phyloP scores from a whole-genome alignment of 2,888 invertebrate species.

The Lasioglossum villosulum region DNA sequence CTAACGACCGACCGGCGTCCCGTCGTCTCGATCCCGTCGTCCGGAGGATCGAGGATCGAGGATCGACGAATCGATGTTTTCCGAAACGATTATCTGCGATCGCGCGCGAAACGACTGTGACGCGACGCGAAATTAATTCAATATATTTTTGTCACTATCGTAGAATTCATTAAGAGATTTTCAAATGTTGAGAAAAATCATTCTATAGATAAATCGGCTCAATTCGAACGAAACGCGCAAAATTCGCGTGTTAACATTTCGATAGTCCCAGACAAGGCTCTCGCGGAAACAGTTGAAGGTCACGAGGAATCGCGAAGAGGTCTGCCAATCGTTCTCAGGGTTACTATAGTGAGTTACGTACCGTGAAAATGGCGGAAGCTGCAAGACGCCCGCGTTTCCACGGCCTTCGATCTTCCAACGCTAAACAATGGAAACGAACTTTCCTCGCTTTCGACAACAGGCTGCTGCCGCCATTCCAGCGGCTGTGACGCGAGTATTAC shows the following conservation, averaged over 20 bases:
- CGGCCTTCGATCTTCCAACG: conserved; percentile 49
- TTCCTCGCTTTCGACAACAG: conserved; percentile 45
- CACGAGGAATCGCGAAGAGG: background rate
- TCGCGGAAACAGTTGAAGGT: background rate
- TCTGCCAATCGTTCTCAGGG: background rate
- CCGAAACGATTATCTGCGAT: conserved; percentile 29
- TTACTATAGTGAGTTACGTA: background rate
- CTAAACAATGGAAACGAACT: conserved; percentile 48
- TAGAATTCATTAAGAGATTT: too few species aligned
- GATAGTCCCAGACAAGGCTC: background rate
- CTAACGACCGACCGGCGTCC: conserved; percentile 57
- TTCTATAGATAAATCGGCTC: too few species aligned
- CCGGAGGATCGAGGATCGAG: conserved; percentile 37
- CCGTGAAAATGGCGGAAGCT: conserved; percentile 25
- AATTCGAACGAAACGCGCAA: too few species aligned
- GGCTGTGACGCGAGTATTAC: conserved; percentile 69
- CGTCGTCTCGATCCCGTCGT: conserved; percentile 45
- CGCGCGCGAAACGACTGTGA: background rate
- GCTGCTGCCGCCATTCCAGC: background rate
- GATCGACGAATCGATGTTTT: conserved; percentile 56
- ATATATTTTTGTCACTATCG: too few species aligned
- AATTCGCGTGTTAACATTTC: background rate
- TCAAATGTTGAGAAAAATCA: too few species aligned
- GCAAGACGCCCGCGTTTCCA: conserved; percentile 22
- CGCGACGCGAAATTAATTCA: background rate